Evolutionary conservation across 1,140 invertebrate genomes (phyloP), one percentile per base, ranked within the genome.

Genomic region (Theocolax elegans): DNA sequence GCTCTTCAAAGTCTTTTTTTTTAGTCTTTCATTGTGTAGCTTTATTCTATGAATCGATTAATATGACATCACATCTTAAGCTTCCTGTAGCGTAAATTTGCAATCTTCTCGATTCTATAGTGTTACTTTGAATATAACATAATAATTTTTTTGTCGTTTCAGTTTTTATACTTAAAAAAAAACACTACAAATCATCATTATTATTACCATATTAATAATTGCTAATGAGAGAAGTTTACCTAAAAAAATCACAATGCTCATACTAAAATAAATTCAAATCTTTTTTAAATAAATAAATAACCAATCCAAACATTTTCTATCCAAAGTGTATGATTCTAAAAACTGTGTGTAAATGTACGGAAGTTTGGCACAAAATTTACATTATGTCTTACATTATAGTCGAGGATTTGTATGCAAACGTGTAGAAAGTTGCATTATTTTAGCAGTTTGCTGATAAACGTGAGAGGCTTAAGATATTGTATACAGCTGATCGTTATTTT

Each of bases 281-380:
- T 35, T 4, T 6, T 35, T 35, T 35, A 35, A 35, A 35, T 10
- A 35, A 35, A 10, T 35, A 6, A 10, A 35, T 6, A 35, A 21
- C 10, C 6, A 48, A 19, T 46, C 12, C 23, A 42, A 23, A 29
- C 2, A 2, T 46, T 44, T 46, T 29, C 6, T 42, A 25, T 46
- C 2, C 29, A 29, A 53, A n/a, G 51, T 31, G 25, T 56, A 38
- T 38, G 38, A n/a, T 31, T 35, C 1, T 35, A 56, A 23, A 40
- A 64, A 64, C n/a, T 51, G 27, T 51, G 17, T 38, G 1, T 23
- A 2, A 51, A 25, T n/a, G 21, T 40, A 53, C 46, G 48, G 49
- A 66, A 54, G 51, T 66, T 62, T 66, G 63, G 63, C 63, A 66
- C 51, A 23, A 19, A 27, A 56, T 40, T 25, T 53, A 27, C 54